Percentiles rank a stretch among this genome's conserved stretches.
Conservation (phyloP, 2,113 vertebrate genomes). For the Origma solitaria region DNA sequence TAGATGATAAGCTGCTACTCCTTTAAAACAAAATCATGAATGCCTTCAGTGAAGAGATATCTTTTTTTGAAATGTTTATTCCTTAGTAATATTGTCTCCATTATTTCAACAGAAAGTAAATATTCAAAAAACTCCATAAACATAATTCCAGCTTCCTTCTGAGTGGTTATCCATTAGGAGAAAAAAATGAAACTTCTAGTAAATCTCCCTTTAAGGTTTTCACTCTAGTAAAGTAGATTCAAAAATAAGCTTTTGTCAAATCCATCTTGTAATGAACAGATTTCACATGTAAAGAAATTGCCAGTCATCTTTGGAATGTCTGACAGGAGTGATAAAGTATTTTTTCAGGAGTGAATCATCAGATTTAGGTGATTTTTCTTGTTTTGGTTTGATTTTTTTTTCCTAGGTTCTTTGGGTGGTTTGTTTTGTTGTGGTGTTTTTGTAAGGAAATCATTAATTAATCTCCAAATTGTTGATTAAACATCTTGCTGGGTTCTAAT, state of each 20-base stretch:
- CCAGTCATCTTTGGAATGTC: not conserved
- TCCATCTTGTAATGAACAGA: not conserved
- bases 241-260: constrained; percentile 35
- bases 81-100: not conserved
- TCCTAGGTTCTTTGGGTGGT: too few species aligned
- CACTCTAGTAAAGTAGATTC: constrained; percentile 22
- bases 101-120: constrained; percentile 47
- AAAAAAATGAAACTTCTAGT: constrained; percentile 15
- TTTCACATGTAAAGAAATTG: not conserved
- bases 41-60: not conserved
- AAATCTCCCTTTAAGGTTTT: constrained; percentile 42
- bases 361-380: not conserved
- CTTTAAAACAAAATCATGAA: not conserved
- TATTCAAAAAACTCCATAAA: constrained; percentile 52
- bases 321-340: not conserved
- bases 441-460: not conserved
- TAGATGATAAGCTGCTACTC: not conserved
- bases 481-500: not conserved
- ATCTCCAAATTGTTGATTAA: not conserved
- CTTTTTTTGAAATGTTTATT: not conserved
- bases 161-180: not conserved
- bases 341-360: not conserved
- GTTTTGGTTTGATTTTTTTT: not conserved
- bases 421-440: not conserved
- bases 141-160: constrained; percentile 44